These are phyloP conservation scores for Octopus bimaculoides DNA, from an alignment of 1,140 invertebrate genomes.

Conservation along the genomic window DNA sequence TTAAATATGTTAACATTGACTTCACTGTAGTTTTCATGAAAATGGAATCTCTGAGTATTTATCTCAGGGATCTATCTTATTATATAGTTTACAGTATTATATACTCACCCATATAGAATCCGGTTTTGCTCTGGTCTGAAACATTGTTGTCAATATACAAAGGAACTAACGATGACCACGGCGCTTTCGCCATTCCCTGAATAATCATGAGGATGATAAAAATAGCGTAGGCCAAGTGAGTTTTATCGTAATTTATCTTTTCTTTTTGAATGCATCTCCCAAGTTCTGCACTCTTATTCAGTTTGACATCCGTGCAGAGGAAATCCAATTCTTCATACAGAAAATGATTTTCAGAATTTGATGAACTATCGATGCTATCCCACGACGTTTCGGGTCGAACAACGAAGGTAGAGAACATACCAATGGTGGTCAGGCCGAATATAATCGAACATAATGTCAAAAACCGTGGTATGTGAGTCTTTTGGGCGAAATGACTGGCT, in stretches of 20 bases:
- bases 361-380: not conserved
- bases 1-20: too few relatives aligned
- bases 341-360: not conserved
- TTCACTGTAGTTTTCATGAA: too few relatives aligned
- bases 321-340: not conserved
- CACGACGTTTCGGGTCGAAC: not conserved
- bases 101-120: constrained; percentile 32
- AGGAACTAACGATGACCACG: constrained; percentile 27
- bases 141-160: constrained; percentile 34
- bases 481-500: constrained; percentile 25
- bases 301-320: not conserved
- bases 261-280: not conserved
- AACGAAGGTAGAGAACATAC: not conserved
- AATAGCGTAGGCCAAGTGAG: not conserved
- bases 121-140: constrained; percentile 25
- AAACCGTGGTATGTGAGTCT: constrained; percentile 29
- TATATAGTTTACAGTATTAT: too few relatives aligned
- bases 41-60: too few relatives aligned
- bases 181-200: constrained; percentile 34
- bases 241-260: not conserved
- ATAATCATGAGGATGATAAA: constrained; percentile 15
- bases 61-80: too few relatives aligned
- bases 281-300: not conserved
- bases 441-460: constrained; percentile 20
- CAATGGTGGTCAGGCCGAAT: constrained; percentile 25